phyloP scores from a whole-genome alignment of 2,797 vertebrate species.

The Myioborus melanocephalus region DNA sequence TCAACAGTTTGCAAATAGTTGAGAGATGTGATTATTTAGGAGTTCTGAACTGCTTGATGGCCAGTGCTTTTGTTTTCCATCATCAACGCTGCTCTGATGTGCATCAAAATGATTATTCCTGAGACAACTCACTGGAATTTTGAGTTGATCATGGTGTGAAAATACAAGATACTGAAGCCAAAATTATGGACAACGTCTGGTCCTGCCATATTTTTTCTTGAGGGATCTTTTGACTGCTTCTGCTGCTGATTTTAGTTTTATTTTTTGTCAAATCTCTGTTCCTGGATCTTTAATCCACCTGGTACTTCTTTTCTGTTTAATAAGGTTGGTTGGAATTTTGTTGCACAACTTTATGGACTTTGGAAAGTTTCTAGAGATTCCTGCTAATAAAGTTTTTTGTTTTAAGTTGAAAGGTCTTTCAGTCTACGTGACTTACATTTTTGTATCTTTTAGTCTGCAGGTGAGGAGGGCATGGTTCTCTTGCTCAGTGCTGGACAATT shows the following conservation, averaged over 20 bases:
- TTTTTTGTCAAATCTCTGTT: neutral
- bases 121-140: neutral
- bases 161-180: neutral
- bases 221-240: neutral
- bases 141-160: neutral
- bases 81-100: neutral
- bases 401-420: neutral
- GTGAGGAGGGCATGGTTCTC: neutral
- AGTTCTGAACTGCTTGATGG: neutral
- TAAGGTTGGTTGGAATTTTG: neutral
- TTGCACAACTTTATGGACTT: neutral
- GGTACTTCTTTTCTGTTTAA: neutral
- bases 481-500: neutral
- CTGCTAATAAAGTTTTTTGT: neutral
- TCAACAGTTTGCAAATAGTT: neutral
- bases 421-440: neutral
- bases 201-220: neutral
- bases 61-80: neutral
- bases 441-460: neutral
- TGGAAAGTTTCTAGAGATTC: neutral
- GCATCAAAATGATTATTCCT: neutral
- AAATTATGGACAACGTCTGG: neutral
- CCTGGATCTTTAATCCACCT: neutral
- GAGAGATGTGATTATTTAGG: neutral
- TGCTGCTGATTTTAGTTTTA: neutral